Evolutionary conservation across 2,888 invertebrate species (phyloP).

Genomic region (Psylliodes chrysocephalus): DNA sequence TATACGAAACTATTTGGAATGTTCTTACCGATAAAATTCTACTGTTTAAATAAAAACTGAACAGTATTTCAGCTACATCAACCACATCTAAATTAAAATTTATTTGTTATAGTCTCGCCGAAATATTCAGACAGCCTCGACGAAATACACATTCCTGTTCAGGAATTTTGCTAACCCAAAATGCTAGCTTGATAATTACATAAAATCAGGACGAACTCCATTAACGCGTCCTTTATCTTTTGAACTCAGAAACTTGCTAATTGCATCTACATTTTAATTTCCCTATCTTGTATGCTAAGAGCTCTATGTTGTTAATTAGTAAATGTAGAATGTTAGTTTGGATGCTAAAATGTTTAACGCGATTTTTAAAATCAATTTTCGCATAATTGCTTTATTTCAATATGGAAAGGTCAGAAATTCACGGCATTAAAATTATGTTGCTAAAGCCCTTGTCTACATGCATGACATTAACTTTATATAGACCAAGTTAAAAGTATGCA

Average conservation of each 20-base stretch:
- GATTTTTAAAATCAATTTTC: no score
- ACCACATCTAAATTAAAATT: no score
- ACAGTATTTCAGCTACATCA: no score
- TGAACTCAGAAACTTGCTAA: not conserved
- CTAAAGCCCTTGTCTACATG: no score
- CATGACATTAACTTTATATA: no score
- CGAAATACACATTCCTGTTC: not conserved
- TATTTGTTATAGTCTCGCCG: not conserved
- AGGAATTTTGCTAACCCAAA: not conserved
- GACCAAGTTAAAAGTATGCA: no score
- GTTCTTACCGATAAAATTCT: no score
- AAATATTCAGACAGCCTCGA: not conserved
- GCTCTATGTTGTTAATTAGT: not conserved
- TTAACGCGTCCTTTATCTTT: constrained; percentile 1
- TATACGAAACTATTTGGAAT: no score
- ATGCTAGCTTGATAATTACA: not conserved
- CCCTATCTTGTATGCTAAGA: not conserved
- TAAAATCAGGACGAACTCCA: not conserved
- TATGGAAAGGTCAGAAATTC: no score
- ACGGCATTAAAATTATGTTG: no score
- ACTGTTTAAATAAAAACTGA: no score
- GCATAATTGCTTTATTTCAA: no score
- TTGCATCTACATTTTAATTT: not conserved
- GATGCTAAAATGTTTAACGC: not conserved
- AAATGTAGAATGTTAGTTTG: not conserved